phyloP scores from a whole-genome alignment of 2,113 vertebrate genomes.

The Haliaeetus leucogaster region DNA sequence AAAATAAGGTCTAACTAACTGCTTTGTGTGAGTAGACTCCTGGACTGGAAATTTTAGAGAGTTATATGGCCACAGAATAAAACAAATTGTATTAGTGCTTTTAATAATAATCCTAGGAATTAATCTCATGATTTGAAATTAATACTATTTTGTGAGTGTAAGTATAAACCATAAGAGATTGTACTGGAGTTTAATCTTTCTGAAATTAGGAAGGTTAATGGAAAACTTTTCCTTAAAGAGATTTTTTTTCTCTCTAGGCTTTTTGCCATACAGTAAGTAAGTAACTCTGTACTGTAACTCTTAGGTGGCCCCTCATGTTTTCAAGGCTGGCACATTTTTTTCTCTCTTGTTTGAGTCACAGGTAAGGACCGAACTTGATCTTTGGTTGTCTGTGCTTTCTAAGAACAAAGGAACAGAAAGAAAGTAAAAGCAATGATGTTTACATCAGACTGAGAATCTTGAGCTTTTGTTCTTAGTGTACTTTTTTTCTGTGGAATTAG shows the following conservation, averaged over 20 bases:
- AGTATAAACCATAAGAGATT: neutral
- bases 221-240: neutral
- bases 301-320: neutral
- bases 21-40: neutral
- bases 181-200: neutral
- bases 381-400: neutral
- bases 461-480: neutral
- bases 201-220: neutral
- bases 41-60: neutral
- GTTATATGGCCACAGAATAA: neutral
- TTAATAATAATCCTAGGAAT: neutral
- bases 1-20: neutral
- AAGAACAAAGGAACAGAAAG: neutral
- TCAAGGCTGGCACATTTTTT: neutral
- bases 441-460: neutral
- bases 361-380: neutral
- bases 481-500: neutral
- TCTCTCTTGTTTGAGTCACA: neutral
- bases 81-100: neutral
- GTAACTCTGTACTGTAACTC: neutral
- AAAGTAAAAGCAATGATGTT: neutral
- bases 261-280: neutral
- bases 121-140: neutral
- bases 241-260: neutral
- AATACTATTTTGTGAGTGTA: neutral